phyloP scores from a whole-genome alignment of 1,140 invertebrate species.

The Rhyzopertha dominica region DNA sequence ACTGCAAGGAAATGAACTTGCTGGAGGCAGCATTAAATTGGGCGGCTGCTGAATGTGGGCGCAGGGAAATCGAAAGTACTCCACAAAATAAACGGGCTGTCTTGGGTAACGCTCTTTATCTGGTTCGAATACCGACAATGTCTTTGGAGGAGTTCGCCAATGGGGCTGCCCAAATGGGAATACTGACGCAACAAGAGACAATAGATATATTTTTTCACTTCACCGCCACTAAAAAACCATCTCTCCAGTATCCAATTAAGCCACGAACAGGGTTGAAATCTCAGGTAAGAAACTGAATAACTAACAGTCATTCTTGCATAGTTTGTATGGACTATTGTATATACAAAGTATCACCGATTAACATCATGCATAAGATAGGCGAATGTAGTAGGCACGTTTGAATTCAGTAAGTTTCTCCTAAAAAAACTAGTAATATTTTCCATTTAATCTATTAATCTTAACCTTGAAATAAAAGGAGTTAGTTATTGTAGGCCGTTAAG shows the following conservation, averaged over 20 bases:
- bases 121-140: slow-evolving; percentile 88
- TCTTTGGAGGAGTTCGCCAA: slow-evolving; percentile 87
- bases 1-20: slow-evolving; percentile 84
- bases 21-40: slow-evolving; percentile 87
- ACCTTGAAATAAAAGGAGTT: too few relatives aligned
- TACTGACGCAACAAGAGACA: slow-evolving; percentile 83
- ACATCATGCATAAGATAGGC: too few relatives aligned
- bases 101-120: slow-evolving; percentile 67
- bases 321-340: too few relatives aligned
- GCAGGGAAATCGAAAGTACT: slow-evolving; percentile 72
- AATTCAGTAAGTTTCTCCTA: too few relatives aligned
- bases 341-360: too few relatives aligned
- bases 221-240: slow-evolving; percentile 77
- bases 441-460: too few relatives aligned
- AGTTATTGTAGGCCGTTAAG: too few relatives aligned
- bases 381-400: too few relatives aligned
- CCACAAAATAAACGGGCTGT: slow-evolving; percentile 66
- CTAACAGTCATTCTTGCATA: too few relatives aligned
- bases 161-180: slow-evolving; percentile 80
- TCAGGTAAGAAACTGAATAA: too few relatives aligned
- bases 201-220: slow-evolving; percentile 90
- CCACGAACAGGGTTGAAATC: slow-evolving; percentile 80
- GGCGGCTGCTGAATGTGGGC: slow-evolving; percentile 78
- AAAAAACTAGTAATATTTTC: too few relatives aligned
- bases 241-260: slow-evolving; percentile 74